Evolutionary conservation across 2,888 invertebrate species (phyloP).

Genomic region (Dicyrtoma fusca): DNA sequence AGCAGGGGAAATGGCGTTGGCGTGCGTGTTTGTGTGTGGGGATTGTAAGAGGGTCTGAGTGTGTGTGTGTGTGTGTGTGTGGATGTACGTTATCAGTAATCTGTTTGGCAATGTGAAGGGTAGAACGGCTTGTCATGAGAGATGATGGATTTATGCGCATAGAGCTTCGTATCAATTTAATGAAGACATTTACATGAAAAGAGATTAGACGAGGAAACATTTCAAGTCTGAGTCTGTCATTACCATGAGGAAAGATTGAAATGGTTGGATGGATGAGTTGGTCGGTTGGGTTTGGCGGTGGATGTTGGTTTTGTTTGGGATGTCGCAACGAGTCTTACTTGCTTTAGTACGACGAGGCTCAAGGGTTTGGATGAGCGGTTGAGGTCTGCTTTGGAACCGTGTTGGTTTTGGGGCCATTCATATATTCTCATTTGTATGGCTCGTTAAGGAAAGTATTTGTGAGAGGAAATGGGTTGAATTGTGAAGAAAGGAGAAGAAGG

Average conservation of each 20-base stretch:
- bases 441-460: constrained; percentile 53
- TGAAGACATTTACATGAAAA: constrained; percentile 34
- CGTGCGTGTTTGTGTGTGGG: too few species aligned
- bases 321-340: too few species aligned
- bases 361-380: background rate
- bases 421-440: constrained; percentile 54
- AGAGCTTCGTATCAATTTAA: constrained; percentile 32
- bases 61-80: too few species aligned
- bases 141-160: constrained; percentile 32
- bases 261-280: background rate
- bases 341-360: too few species aligned
- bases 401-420: constrained; percentile 52
- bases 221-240: constrained; percentile 19
- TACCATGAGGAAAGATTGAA: constrained; percentile 7
- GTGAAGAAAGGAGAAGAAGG: constrained; percentile 52
- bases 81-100: too few species aligned
- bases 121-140: constrained; percentile 34
- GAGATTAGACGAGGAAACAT: constrained; percentile 27
- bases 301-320: too few species aligned
- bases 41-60: too few species aligned
- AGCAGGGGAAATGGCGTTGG: too few species aligned
- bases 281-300: background rate
- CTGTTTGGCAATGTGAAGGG: constrained; percentile 4
- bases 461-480: constrained; percentile 53
- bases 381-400: constrained; percentile 20